A percentile compares a stretch with the other conserved stretches of the same genome.
Conservation (phyloP, 1,140 invertebrate species). For the Brevipalpus yothersi region DNA sequence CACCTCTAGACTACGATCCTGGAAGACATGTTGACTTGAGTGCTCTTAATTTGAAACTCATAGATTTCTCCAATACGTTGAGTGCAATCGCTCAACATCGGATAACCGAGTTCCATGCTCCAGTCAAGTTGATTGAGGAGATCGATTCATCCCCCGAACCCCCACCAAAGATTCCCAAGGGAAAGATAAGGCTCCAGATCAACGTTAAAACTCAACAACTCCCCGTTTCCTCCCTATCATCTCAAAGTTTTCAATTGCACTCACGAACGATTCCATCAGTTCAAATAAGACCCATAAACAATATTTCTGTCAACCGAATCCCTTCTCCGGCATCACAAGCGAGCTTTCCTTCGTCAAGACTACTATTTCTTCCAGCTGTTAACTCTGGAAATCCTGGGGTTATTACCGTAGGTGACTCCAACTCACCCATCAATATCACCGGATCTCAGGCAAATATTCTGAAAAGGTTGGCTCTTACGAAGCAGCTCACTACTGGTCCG, state of each 20-base stretch:
- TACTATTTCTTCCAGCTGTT: conserved; percentile 2
- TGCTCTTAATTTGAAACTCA: conserved; percentile 39
- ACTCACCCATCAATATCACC: not conserved
- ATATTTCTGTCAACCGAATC: not conserved
- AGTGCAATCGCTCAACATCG: conserved; percentile 61
- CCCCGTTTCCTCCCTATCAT: not conserved
- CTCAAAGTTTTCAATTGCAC: not conserved
- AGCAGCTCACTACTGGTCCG: not conserved
- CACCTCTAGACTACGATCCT: conserved; percentile 46
- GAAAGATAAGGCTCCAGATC: conserved; percentile 31
- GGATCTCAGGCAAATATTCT: not conserved
- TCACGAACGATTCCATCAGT: not conserved
- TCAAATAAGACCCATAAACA: not conserved
- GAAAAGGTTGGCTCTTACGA: not conserved
- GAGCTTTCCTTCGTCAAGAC: not conserved
- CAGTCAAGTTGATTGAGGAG: conserved; percentile 45
- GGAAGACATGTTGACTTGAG: conserved; percentile 44
- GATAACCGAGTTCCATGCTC: conserved; percentile 41
- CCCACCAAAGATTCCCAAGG: conserved; percentile 36
- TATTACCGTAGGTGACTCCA: not conserved
- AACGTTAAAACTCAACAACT: conserved; percentile 11
- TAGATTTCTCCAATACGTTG: conserved; percentile 39
- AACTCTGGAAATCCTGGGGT: not conserved
- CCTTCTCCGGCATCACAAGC: conserved; percentile 3
- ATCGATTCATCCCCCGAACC: conserved; percentile 32